Percentiles rank a stretch among this genome's conserved stretches.
phyloP scores from a whole-genome alignment of 2,888 invertebrate species.

The Catocala nupta region DNA sequence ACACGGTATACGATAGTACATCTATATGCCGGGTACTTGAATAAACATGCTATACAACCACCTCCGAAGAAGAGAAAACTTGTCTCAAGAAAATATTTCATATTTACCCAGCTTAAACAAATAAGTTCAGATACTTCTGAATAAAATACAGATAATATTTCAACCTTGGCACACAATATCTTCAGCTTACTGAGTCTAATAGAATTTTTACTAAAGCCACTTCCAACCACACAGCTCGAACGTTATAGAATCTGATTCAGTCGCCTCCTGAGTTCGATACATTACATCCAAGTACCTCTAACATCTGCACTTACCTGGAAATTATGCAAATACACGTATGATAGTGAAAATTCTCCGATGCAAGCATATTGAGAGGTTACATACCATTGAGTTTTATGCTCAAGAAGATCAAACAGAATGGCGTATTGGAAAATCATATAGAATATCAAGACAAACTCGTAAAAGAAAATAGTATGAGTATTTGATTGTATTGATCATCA shows the following conservation, averaged over 20 bases:
- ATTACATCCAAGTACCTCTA: background rate
- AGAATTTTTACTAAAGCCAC: background rate
- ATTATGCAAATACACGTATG: slow-evolving; percentile 18
- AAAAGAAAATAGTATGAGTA: slow-evolving; percentile 15
- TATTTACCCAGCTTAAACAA: too few relatives aligned
- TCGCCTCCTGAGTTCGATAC: background rate
- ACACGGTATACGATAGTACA: too few relatives aligned
- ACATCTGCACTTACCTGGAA: slow-evolving; percentile 5
- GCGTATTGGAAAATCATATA: slow-evolving; percentile 29
- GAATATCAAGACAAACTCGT: slow-evolving; percentile 6
- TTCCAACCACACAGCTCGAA: too few relatives aligned
- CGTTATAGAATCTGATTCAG: background rate
- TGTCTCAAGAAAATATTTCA: too few relatives aligned
- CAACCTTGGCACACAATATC: too few relatives aligned
- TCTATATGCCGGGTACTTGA: too few relatives aligned
- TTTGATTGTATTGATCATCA: background rate
- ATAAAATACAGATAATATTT: too few relatives aligned
- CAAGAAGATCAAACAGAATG: slow-evolving; percentile 10
- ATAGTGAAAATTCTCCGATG: slow-evolving; percentile 8
- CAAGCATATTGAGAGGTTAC: slow-evolving; percentile 7
- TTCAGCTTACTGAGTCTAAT: too few relatives aligned
- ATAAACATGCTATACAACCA: too few relatives aligned
- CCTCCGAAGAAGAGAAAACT: too few relatives aligned
- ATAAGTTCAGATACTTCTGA: too few relatives aligned
- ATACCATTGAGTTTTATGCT: slow-evolving; percentile 19